Evolutionary conservation across 2,888 invertebrate species (phyloP).

Genomic region (Drosophila pseudotakahashii): DNA sequence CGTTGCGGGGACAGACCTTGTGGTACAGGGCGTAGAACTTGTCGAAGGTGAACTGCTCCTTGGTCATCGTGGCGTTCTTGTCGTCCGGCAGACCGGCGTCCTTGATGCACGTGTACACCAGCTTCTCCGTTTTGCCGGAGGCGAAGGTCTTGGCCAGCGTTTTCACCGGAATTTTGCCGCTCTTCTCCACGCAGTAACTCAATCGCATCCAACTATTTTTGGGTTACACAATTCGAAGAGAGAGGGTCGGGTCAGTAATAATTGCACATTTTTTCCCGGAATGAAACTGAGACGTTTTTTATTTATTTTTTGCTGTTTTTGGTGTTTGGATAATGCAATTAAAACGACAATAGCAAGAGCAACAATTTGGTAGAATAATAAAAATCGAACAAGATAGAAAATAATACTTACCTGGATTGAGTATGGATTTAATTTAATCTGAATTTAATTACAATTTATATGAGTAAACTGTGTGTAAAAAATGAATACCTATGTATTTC

Average conservation of each 20-base stretch:
- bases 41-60: slow-evolving; percentile 97
- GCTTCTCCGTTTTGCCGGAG: slow-evolving; percentile 99
- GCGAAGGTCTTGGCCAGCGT: slow-evolving; percentile 98
- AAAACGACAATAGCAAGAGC: slow-evolving; percentile 12
- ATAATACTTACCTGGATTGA: background rate
- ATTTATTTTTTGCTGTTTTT: too few relatives aligned
- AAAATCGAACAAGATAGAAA: background rate
- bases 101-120: slow-evolving; percentile 97
- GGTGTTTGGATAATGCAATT: slow-evolving; percentile 20
- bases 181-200: slow-evolving; percentile 95
- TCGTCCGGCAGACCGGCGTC: slow-evolving; percentile 97
- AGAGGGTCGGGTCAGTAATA: slow-evolving; percentile 5
- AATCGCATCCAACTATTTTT: slow-evolving; percentile 99
- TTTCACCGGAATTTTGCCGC: slow-evolving; percentile 98
- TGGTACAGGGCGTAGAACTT: slow-evolving; percentile 99
- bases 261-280: slow-evolving; percentile 4
- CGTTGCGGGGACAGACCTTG: slow-evolving; percentile 99
- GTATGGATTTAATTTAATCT: background rate
- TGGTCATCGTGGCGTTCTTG: slow-evolving; percentile 98
- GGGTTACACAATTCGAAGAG: background rate
- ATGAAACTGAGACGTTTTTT: background rate
- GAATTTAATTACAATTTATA: too few relatives aligned
- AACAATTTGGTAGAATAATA: too few relatives aligned
- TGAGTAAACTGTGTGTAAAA: too few relatives aligned
- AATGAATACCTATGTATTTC: too few relatives aligned